Evolutionary conservation across 2,113 vertebrate species (phyloP), one percentile per base, ranked within the genome.

Genomic region (Pachycephala philippinensis): DNA sequence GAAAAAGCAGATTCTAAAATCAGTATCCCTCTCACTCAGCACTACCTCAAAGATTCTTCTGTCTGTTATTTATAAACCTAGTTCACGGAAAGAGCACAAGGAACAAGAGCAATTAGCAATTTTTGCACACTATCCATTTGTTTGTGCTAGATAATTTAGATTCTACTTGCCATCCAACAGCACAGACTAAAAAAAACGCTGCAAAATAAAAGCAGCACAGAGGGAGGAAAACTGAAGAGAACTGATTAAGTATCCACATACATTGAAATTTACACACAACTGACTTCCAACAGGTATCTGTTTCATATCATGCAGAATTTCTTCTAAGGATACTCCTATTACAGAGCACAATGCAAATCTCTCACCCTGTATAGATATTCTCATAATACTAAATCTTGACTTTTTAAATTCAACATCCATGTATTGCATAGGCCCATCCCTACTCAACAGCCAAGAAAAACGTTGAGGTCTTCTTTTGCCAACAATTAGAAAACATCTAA

Each of bases 1-100:
- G 30, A 74, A 90, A 87, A 93, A 64, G 40, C 15, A 94, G 33
- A 87, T 61, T 68, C 23, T 75, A 93, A 87, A 82, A 72, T 53
- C 84, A 89, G 57, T 2, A 59, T 24, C 20, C 27, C 28, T 84
- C 60, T 65, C 49, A 68, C 37, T 56, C 35, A 68, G 40, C 28
- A 31, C 26, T 64, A 87, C 70, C 69, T 93, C 85, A 60, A 89
- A 78, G 30, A 74, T 42, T 87, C 3, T 19, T 33, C 31, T 35
- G 10, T 26, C 47, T 54, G 40, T 49, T 84, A 84, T 20, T 72
- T 71, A 82, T 40, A 94, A 93, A 64, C 15, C 17, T 13, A 75
- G 49, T 49, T 84, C 53, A 81, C 28, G 60, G 35, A 47, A 84
- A 84, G 33, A 75, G 40, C 16, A 74, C 8, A 69, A 76, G 47